phyloP scores from a whole-genome alignment of 1,140 invertebrate genomes.

The Euura saliciscinereae region DNA sequence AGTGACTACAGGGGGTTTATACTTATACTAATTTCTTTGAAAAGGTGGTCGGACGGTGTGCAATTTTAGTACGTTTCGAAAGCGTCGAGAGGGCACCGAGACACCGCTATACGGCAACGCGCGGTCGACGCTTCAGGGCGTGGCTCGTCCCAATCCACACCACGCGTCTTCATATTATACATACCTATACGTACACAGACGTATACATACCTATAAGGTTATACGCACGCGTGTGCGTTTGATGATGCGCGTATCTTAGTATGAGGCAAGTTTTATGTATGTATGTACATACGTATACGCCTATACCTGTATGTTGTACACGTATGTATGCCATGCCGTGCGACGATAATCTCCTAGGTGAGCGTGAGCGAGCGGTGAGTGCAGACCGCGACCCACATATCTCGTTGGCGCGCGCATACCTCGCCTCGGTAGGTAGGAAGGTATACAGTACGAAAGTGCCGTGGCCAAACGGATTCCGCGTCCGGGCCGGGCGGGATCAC shows the following conservation, averaged over 20 bases:
- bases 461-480: background rate
- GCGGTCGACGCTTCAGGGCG: constrained; percentile 19
- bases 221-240: too few species aligned
- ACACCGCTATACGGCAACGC: background rate
- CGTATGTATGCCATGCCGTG: background rate
- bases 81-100: too few species aligned
- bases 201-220: background rate
- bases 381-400: constrained; percentile 1
- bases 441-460: background rate
- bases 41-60: too few species aligned
- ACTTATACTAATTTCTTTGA: too few species aligned
- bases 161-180: background rate
- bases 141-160: constrained; percentile 15
- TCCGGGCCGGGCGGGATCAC: constrained; percentile 2
- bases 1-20: too few species aligned
- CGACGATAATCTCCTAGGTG: constrained; percentile 1
- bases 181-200: background rate
- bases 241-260: too few species aligned
- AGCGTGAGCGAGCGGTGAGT: background rate
- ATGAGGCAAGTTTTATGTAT: background rate
- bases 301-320: constrained; percentile 12
- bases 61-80: too few species aligned
- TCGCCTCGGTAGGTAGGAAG: background rate
- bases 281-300: background rate
- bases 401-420: background rate